Evolutionary conservation across 2,797 vertebrate species (phyloP).

Genomic region (Mormyrus proboscirostris): DNA sequence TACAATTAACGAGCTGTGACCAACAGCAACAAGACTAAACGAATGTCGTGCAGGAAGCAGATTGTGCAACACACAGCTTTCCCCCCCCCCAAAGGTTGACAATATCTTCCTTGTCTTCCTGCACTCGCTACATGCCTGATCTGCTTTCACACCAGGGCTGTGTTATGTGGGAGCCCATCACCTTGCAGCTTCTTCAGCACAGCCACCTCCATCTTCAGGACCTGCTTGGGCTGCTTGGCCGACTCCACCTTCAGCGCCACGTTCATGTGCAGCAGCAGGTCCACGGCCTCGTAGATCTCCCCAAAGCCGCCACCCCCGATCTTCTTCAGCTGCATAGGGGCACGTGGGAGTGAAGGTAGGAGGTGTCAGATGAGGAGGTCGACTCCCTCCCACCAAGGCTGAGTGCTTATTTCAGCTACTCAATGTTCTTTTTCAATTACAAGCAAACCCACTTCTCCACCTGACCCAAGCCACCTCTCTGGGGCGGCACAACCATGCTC

Average conservation of each 20-base stretch:
- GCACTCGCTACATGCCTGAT: background rate
- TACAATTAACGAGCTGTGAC: background rate
- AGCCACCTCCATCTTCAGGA: slow-evolving; percentile 97
- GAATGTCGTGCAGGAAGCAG: background rate
- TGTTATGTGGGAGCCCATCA: slow-evolving; percentile 45
- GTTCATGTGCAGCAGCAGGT: slow-evolving; percentile 84
- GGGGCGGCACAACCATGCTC: background rate
- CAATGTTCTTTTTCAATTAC: background rate
- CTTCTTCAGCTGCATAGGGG: slow-evolving; percentile 74
- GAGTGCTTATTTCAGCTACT: background rate
- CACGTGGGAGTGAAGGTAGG: background rate
- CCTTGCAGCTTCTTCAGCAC: slow-evolving; percentile 97
- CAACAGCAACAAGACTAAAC: background rate
- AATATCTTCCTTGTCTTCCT: background rate
- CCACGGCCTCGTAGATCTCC: slow-evolving; percentile 96
- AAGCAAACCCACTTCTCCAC: background rate
- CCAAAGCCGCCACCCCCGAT: slow-evolving; percentile 97
- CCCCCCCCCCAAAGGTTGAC: background rate
- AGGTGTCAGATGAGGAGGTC: background rate
- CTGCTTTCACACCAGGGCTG: background rate
- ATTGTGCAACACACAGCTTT: background rate
- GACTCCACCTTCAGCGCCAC: slow-evolving; percentile 96
- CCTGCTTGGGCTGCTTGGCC: slow-evolving; percentile 95
- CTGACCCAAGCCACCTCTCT: background rate
- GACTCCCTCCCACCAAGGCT: background rate